These are phyloP conservation scores for Pollicipes pollicipes DNA, from an alignment of 1,140 invertebrate genomes.

Conservation along the genomic window DNA sequence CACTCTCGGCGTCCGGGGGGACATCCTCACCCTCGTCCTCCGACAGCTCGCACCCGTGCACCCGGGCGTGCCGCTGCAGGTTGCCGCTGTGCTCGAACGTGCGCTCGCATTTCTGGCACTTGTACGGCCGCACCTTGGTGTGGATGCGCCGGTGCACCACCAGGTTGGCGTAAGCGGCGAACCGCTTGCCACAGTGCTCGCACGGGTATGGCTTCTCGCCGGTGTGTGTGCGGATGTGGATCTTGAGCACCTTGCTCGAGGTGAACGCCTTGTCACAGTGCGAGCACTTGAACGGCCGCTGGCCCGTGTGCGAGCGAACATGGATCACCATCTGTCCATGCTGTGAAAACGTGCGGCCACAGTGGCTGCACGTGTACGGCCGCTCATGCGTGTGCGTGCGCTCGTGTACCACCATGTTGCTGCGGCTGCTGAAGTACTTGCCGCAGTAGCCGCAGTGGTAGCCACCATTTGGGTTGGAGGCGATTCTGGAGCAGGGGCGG, in stretches of 20 bases:
- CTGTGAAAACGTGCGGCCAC: conserved; percentile 36
- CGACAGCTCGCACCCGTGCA: too few relatives aligned
- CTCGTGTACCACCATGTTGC: conserved; percentile 33
- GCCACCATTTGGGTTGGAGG: too few relatives aligned
- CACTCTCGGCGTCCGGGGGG: too few relatives aligned
- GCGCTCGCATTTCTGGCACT: conserved; percentile 36
- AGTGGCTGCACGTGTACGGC: conserved; percentile 24
- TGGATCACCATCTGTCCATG: conserved; percentile 52
- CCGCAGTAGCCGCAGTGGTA: too few relatives aligned
- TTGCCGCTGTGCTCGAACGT: conserved; percentile 28
- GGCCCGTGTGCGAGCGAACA: conserved; percentile 72
- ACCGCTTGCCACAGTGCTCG: conserved; percentile 18
- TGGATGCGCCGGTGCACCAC: conserved; percentile 37
- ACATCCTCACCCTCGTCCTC: too few relatives aligned
- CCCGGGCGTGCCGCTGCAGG: conserved; percentile 16
- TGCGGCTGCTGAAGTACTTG: too few relatives aligned
- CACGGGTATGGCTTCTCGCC: conserved; percentile 33
- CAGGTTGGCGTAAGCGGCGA: conserved; percentile 30
- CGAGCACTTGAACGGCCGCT: conserved; percentile 60
- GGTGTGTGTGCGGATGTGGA: conserved; percentile 33
- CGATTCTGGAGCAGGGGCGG: not conserved
- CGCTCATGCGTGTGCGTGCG: conserved; percentile 36
- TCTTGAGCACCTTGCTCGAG: conserved; percentile 40
- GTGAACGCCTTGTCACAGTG: conserved; percentile 49
- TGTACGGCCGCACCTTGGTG: conserved; percentile 34